Evolutionary conservation across 2,797 vertebrate species (phyloP), one percentile per base, ranked within the genome.

Genomic region (Sphenopsis melanotis): DNA sequence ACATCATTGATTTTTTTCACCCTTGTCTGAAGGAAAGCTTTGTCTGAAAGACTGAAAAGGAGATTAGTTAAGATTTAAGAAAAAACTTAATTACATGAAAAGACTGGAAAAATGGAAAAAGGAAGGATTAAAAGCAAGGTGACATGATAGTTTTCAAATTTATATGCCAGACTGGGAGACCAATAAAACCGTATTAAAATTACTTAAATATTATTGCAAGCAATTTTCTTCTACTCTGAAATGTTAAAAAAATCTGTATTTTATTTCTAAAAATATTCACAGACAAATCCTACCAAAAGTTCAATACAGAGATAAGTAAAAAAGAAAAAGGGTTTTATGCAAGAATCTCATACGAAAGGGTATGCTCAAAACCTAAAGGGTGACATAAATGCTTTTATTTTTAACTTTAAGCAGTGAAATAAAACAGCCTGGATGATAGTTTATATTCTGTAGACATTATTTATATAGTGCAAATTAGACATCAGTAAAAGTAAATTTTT

Each of bases 371-470:
- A 29, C 55, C 32, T 71, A 78, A 96, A 93, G 32, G n/a, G 10
- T 52, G 19, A 59, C 17, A 59, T 75, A 89, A 81, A 56, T 90
- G 26, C 44, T 69, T 96, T 44, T 80, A 70, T 89, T 95, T 95
- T 89, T 93, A 92, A 21, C 47, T 82, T 80, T 90, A 84, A 71
- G 42, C 50, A 56, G 52, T 82, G 87, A 95, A 96, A 92, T 87
- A 82, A 56, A 89, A 78, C 71, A 74, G 34, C 27, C 20, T 57
- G 50, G 70, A 41, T 46, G 74, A 53, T 32, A 59, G 46, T 66
- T 59, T 74, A 50, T 30, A 72, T 94, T 90, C 71, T 85, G 46
- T 93, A 82, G 39, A 60, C 11, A 47, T 80, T 71, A 71, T 85
- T 96, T 94, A 69, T 42, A 44, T 53, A 70, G 15, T 83, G 4